phyloP scores from a whole-genome alignment of 2,888 invertebrate genomes.

The Nomada ruficornis region DNA sequence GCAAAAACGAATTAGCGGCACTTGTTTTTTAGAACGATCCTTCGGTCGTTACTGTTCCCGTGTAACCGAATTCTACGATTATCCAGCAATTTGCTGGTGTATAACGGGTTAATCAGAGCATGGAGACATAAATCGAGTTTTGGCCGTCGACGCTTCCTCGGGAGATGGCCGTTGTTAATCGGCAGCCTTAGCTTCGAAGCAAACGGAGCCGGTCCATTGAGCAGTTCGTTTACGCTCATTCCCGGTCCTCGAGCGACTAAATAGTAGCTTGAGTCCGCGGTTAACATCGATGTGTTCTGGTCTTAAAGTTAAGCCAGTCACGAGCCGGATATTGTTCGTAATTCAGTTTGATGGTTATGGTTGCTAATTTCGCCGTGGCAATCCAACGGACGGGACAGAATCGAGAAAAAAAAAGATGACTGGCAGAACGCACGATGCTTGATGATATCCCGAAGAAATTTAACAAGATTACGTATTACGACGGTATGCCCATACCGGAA shows the following conservation, averaged over 20 bases:
- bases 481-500: constrained; percentile 34
- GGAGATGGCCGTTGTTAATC: constrained; percentile 4
- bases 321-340: constrained; percentile 42
- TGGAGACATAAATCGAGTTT: constrained; percentile 25
- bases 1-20: constrained; percentile 17
- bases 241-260: not conserved
- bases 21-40: not conserved
- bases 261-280: not conserved
- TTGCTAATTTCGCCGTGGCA: constrained; percentile 38
- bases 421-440: constrained; percentile 8
- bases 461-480: constrained; percentile 35
- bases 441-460: constrained; percentile 31
- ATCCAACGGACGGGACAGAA: not conserved
- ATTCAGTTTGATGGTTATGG: constrained; percentile 43
- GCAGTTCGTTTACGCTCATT: constrained; percentile 9
- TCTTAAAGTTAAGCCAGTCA: not conserved
- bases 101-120: not conserved
- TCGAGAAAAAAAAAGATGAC: not conserved
- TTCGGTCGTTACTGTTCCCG: not conserved
- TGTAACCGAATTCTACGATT: constrained; percentile 18
- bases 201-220: not conserved
- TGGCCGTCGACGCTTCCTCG: not conserved
- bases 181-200: not conserved
- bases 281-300: not conserved
- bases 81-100: not conserved